Percentiles rank a stretch among this genome's conserved stretches.
Conservation (phyloP, 2,113 vertebrate genomes). For the Peromyscus leucopus region DNA sequence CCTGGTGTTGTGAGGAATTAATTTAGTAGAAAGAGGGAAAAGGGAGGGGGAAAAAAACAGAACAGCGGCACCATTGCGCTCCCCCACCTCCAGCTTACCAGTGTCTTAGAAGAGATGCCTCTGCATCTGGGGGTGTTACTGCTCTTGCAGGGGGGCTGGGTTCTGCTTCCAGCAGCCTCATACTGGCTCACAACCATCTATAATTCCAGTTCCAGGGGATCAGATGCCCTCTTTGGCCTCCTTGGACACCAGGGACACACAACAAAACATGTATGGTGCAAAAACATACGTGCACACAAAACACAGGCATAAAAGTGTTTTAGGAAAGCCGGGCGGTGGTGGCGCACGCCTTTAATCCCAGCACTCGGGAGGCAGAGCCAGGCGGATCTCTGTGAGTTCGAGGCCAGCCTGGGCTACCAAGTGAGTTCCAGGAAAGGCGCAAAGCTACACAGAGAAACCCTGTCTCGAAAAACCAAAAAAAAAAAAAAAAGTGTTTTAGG, state of each 20-base stretch:
- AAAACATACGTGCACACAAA: neutral
- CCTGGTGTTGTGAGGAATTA: too few relatives aligned
- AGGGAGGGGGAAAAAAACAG: neutral
- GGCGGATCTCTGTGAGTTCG: too few relatives aligned
- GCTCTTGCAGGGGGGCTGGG: too few relatives aligned
- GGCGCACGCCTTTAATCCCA: too few relatives aligned
- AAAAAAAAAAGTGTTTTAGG: neutral
- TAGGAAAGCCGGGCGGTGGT: too few relatives aligned
- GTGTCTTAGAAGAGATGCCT: too few relatives aligned
- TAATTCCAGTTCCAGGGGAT: neutral
- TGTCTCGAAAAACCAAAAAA: too few relatives aligned
- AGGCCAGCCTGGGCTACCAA: too few relatives aligned
- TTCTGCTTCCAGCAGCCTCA: neutral
- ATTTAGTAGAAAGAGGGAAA: neutral
- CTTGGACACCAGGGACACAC: neutral
- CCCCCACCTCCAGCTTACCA: neutral
- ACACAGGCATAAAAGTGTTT: neutral
- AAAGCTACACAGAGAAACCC: too few relatives aligned
- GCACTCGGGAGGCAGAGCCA: too few relatives aligned
- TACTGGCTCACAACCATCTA: neutral
- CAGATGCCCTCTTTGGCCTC: neutral
- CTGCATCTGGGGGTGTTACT: neutral
- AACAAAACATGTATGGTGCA: neutral
- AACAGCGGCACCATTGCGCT: neutral
- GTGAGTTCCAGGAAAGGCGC: too few relatives aligned